These are phyloP conservation scores for Sylvia borin DNA, from an alignment of 2,797 vertebrate genomes.

Conservation along the genomic window DNA sequence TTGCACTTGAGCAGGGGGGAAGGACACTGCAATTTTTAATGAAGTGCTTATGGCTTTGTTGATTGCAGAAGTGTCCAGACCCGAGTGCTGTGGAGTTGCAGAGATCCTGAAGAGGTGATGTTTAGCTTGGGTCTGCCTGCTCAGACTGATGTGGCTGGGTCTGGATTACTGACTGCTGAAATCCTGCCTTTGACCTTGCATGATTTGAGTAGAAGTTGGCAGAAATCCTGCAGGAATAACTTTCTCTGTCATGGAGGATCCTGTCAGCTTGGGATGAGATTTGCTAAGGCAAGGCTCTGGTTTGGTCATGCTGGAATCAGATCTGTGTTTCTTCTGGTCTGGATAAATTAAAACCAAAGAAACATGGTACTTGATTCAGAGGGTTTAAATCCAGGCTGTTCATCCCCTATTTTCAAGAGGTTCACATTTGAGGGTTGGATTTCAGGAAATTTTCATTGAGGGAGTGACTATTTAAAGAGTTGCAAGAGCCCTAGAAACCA, in stretches of 20 bases:
- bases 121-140: neutral
- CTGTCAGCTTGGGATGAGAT: neutral
- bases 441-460: conserved; percentile 17
- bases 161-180: neutral
- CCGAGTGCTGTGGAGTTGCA: neutral
- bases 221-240: neutral
- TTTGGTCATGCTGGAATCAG: neutral
- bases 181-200: neutral
- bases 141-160: neutral
- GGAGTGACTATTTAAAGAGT: conserved; percentile 24
- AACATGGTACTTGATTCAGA: neutral
- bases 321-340: neutral
- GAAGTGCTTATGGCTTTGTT: neutral
- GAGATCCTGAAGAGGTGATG: neutral
- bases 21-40: neutral
- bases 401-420: neutral
- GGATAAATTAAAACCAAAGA: neutral
- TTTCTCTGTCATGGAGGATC: neutral
- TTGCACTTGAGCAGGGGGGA: neutral
- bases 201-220: neutral
- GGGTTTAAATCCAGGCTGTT: neutral
- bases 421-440: neutral
- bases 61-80: neutral
- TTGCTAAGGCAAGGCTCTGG: neutral
- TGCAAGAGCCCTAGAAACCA: conserved; percentile 19